phyloP scores from a whole-genome alignment of 2,888 invertebrate genomes.

The Himalopsyche japonica region DNA sequence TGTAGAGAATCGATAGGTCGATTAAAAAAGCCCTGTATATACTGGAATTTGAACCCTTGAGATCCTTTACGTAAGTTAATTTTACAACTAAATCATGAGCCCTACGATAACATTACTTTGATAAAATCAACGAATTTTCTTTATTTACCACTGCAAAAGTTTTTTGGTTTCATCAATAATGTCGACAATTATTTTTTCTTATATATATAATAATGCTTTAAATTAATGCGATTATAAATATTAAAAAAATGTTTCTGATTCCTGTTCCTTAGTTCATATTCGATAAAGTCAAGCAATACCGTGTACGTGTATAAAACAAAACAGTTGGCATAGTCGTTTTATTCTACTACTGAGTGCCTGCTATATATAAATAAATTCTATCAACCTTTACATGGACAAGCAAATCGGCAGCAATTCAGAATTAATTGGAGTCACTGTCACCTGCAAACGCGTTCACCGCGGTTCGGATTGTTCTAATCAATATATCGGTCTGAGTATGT shows the following conservation, averaged over 20 bases:
- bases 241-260: neutral
- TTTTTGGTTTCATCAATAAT: too few relatives aligned
- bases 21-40: too few relatives aligned
- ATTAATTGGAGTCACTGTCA: neutral
- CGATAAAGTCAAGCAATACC: neutral
- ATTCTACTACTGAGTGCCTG: neutral
- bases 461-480: constrained; percentile 2
- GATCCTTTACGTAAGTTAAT: too few relatives aligned
- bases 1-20: too few relatives aligned
- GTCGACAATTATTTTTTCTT: too few relatives aligned
- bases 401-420: neutral
- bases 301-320: neutral
- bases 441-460: neutral
- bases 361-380: neutral
- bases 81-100: too few relatives aligned
- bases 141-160: too few relatives aligned
- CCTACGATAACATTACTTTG: too few relatives aligned
- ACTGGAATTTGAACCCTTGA: too few relatives aligned
- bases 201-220: too few relatives aligned
- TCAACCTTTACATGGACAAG: neutral
- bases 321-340: neutral
- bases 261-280: neutral
- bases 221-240: too few relatives aligned
- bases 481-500: neutral
- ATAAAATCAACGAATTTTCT: too few relatives aligned